A percentile compares a stretch with the other conserved stretches of the same genome.
Conservation (phyloP, 2,797 vertebrate species). For the Rhadinocentrus ornatus region DNA sequence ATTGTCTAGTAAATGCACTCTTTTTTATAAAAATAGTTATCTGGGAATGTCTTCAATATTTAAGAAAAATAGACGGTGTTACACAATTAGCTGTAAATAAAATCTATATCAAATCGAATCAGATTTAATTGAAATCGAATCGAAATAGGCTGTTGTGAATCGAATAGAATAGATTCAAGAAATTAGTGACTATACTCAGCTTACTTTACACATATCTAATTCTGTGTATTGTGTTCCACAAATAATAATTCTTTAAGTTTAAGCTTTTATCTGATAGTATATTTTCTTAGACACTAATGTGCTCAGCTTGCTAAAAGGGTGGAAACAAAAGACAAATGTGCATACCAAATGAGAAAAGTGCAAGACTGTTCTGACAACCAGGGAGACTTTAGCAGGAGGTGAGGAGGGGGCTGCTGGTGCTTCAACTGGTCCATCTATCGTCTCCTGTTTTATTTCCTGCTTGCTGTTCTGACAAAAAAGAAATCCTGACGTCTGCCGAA, state of each 20-base stretch:
- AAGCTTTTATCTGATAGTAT: neutral
- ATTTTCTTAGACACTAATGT: neutral
- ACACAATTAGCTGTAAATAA: too few species aligned
- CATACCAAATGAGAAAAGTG: slow-evolving; percentile 39
- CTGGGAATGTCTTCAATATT: too few species aligned
- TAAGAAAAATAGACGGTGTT: too few species aligned
- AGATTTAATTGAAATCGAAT: too few species aligned
- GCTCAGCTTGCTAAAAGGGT: slow-evolving; percentile 17
- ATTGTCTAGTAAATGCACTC: too few species aligned
- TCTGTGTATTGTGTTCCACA: neutral
- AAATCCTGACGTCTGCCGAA: slow-evolving; percentile 64
- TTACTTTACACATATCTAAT: neutral
- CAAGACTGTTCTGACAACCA: slow-evolving; percentile 16
- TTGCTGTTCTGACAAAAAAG: slow-evolving; percentile 35
- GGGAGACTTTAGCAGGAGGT: slow-evolving; percentile 22
- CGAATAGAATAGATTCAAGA: too few species aligned
- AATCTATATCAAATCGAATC: too few species aligned
- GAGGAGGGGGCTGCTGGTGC: slow-evolving; percentile 13
- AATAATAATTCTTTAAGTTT: neutral
- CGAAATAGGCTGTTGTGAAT: too few species aligned
- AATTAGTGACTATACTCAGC: too few species aligned
- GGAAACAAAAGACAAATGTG: slow-evolving; percentile 2
- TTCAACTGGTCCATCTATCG: slow-evolving; percentile 57
- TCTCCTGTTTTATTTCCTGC: slow-evolving; percentile 55
- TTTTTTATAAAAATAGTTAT: too few species aligned